phyloP scores from a whole-genome alignment of 2,797 vertebrate genomes.

The Gastrophryne carolinensis region DNA sequence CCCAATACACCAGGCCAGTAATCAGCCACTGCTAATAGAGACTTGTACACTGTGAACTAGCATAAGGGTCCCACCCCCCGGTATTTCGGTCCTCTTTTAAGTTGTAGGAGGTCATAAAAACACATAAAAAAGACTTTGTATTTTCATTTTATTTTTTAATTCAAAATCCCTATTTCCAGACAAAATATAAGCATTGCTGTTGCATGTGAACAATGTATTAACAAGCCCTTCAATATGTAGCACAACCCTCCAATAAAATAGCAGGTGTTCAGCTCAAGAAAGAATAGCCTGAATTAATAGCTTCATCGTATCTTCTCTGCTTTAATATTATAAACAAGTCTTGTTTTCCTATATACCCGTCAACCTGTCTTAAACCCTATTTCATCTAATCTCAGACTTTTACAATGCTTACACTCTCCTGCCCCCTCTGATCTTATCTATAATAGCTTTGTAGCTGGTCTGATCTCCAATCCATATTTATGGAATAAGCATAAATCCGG shows the following conservation, averaged over 20 bases:
- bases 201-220: constrained; percentile 25
- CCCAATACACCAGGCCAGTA: too few species aligned
- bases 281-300: constrained; percentile 14
- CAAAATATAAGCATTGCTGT: neutral
- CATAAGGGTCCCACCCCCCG: neutral
- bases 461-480: constrained; percentile 36
- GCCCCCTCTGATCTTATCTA: constrained; percentile 36
- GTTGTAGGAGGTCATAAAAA: too few species aligned
- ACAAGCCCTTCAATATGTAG: constrained; percentile 8
- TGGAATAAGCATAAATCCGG: neutral
- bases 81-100: too few species aligned
- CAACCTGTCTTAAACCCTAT: neutral
- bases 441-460: constrained; percentile 10
- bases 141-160: neutral
- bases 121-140: too few species aligned
- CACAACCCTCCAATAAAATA: neutral
- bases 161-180: neutral
- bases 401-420: constrained; percentile 16
- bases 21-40: neutral
- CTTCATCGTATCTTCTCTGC: constrained; percentile 8
- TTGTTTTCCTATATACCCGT: neutral
- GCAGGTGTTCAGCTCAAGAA: constrained; percentile 20
- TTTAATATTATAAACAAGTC: constrained; percentile 35
- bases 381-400: constrained; percentile 33
- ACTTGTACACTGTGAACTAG: neutral